Conservation (phyloP, 2,797 vertebrate species). For the Hemitrygon akajei region DNA sequence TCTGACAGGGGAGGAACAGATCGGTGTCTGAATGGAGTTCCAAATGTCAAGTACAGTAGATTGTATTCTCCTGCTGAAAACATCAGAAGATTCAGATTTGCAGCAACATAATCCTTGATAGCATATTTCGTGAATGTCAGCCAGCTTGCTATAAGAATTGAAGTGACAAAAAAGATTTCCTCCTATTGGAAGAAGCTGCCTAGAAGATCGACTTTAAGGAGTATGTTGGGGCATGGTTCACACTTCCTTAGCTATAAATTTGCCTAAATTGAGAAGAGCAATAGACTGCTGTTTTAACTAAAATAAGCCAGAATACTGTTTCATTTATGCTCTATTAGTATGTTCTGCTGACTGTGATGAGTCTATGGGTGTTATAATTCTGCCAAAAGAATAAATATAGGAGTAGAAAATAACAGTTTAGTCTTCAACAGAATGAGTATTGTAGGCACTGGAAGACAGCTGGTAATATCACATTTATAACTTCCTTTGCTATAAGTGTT, state of each 20-base stretch:
- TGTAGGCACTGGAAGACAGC: not conserved
- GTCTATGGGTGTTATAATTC: not conserved
- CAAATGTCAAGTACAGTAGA: not conserved
- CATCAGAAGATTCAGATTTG: not conserved
- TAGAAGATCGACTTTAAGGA: not conserved
- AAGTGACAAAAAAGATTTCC: not conserved
- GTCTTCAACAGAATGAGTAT: not conserved
- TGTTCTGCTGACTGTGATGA: no score
- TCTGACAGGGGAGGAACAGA: no score
- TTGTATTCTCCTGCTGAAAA: not conserved
- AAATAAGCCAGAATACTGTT: no score
- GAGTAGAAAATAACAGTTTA: not conserved
- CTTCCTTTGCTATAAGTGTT: no score
- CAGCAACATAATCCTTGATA: not conserved
- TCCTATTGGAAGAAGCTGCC: not conserved
- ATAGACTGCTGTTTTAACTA: no score
- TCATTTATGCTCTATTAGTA: no score
- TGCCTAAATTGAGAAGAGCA: no score
- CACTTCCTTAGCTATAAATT: no score
- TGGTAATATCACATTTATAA: not conserved
- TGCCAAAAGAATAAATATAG: not conserved
- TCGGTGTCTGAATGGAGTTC: not conserved
- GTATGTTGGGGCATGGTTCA: not conserved
- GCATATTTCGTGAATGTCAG: not conserved
- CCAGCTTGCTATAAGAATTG: no score